Evolutionary conservation across 2,113 vertebrate species (phyloP), one percentile per base, ranked within the genome.

Genomic region (Erinaceus europaeus): DNA sequence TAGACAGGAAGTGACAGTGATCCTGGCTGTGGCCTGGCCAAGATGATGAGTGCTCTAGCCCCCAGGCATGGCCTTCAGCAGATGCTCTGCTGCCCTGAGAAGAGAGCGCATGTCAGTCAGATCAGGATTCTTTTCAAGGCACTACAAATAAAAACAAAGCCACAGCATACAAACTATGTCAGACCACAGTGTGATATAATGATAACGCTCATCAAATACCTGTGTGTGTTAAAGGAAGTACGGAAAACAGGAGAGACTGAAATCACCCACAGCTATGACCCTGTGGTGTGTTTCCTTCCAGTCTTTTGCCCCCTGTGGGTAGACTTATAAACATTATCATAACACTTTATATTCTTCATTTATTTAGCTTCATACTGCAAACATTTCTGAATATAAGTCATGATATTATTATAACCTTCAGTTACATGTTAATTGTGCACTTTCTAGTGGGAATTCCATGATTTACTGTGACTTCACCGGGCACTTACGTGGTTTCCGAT

Each of bases 21-120:
- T 82, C 95, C 93, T 87, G 96, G n/a, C n/a, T n/a, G n/a, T n/a
- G n/a, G n/a, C n/a, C n/a, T n/a, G n/a, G n/a, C 89, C 98, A 97
- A 21, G 96, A 97, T 25, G 97, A 96, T 61, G 97, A 97, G 21
- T 97, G 95, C 93, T 97, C 91, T 82, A 97, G 84, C 15, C 96
- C 89, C 46, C 84, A 96, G 78, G 79, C 64, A 81, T 94, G 95
- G 55, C 97, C 95, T 27, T 97, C 96, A 7, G 95, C 74, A 67
- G 98, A 96, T 86, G 90, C 76, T 95, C 97, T 98, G 89, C 98
- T 97, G 42, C 97, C 97, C 99, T 99, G 81, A 65, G 46, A 89
- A 87, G 36, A 95, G 65, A 92, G 52, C 88, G 32, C 3, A 59
- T 0, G 25, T 25, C 18, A 52, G 29, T 90, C 90, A 73, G 55